Evolutionary conservation across 2,113 vertebrate species (phyloP).

Genomic region (Cepphus grylle): DNA sequence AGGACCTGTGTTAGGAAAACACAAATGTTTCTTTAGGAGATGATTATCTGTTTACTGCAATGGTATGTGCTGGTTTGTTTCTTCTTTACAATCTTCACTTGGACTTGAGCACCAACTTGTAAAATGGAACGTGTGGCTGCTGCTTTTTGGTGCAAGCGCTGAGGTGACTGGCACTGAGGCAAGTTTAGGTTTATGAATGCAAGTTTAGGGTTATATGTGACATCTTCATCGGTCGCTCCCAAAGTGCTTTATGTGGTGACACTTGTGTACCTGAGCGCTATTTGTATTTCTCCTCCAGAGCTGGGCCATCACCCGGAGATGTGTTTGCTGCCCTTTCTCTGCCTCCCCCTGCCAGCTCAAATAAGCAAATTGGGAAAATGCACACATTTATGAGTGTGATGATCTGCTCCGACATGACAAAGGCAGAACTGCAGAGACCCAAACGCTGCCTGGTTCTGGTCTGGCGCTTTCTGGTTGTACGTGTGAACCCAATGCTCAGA

Average conservation of each 20-base stretch:
- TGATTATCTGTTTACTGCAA: not conserved
- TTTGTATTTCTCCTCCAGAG: not conserved
- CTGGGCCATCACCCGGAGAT: not conserved
- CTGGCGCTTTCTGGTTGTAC: fast-evolving
- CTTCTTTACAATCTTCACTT: not conserved
- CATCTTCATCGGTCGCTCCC: not conserved
- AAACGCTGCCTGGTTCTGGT: not conserved
- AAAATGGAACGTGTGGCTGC: not conserved
- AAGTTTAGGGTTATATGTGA: not conserved
- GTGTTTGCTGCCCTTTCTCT: not conserved
- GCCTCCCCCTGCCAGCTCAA: not conserved
- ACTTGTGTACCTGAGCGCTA: not conserved
- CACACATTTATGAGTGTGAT: no score
- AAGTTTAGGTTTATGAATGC: not conserved
- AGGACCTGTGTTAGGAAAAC: not conserved
- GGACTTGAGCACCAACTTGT: not conserved
- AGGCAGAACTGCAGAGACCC: not conserved
- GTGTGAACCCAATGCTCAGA: not conserved
- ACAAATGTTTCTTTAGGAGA: not conserved
- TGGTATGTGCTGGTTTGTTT: not conserved
- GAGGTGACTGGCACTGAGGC: not conserved
- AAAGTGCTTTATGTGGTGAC: fast-evolving
- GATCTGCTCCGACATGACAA: not conserved
- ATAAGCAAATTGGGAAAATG: not conserved
- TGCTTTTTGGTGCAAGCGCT: not conserved